Percentiles rank a stretch among this genome's conserved stretches.
Conservation (phyloP, 2,797 vertebrate species). For the Tangara arthus region DNA sequence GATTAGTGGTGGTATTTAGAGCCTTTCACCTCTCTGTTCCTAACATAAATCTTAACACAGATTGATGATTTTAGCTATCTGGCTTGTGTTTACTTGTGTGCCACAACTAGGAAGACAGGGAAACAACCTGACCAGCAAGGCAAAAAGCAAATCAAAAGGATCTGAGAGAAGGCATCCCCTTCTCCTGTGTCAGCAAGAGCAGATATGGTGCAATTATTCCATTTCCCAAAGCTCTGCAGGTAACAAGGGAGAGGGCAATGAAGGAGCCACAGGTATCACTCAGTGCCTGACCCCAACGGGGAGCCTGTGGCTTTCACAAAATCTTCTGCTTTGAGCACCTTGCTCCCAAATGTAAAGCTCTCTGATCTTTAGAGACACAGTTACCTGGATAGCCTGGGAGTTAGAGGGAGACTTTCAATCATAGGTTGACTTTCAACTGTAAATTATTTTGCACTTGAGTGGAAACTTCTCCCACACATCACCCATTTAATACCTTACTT, state of each 20-base stretch:
- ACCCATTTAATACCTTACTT: not conserved
- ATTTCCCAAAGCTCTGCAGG: not conserved
- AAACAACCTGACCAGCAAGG: slow-evolving; percentile 1
- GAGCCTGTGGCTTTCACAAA: not conserved
- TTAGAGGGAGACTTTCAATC: not conserved
- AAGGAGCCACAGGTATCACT: not conserved
- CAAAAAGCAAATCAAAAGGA: not conserved
- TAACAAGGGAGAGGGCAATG: not conserved
- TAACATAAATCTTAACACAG: slow-evolving; percentile 22
- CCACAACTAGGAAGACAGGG: not conserved
- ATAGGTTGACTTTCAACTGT: not conserved
- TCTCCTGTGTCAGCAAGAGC: not conserved
- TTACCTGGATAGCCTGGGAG: not conserved
- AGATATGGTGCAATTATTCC: not conserved
- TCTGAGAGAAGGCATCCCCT: not conserved
- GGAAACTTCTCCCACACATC: not conserved
- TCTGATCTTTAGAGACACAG: not conserved
- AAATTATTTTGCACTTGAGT: not conserved
- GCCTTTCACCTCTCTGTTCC: slow-evolving; percentile 39
- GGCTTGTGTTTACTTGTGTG: not conserved
- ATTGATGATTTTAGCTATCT: slow-evolving; percentile 41
- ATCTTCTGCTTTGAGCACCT: not conserved
- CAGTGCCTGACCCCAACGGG: not conserved
- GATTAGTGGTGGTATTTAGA: not conserved
- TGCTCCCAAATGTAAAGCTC: not conserved